Evolutionary conservation across 2,888 invertebrate species (phyloP).

Genomic region (Keiferia lycopersicella): DNA sequence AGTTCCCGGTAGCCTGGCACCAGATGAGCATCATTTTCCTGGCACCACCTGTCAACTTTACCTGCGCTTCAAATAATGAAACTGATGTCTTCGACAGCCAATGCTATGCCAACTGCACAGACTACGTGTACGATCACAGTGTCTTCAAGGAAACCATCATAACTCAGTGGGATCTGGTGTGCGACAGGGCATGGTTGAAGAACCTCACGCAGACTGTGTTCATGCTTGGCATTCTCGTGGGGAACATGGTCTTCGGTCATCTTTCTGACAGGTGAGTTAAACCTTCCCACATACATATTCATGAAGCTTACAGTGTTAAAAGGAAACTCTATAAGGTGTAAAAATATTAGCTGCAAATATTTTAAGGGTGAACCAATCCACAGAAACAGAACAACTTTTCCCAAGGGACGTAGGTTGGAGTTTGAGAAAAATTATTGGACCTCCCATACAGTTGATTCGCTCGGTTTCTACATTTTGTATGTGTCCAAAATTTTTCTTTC

Average conservation of each 20-base stretch:
- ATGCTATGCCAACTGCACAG: constrained; percentile 79
- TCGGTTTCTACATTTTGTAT: too few species aligned
- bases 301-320: too few species aligned
- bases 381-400: too few species aligned
- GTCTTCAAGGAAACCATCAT: constrained; percentile 87
- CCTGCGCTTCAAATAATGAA: constrained; percentile 61
- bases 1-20: constrained; percentile 91
- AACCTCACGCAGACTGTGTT: constrained; percentile 89
- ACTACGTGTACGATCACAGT: constrained; percentile 82
- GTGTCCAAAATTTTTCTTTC: too few species aligned
- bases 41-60: constrained; percentile 84
- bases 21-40: constrained; percentile 89
- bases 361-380: too few species aligned
- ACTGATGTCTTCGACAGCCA: constrained; percentile 63
- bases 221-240: constrained; percentile 89
- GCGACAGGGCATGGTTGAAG: constrained; percentile 83
- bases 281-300: too few species aligned
- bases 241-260: constrained; percentile 88
- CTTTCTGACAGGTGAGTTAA: constrained; percentile 86
- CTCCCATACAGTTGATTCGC: too few species aligned
- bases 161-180: constrained; percentile 89
- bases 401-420: too few species aligned
- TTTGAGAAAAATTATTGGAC: too few species aligned
- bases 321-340: too few species aligned
- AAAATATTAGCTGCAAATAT: too few species aligned